Evolutionary conservation across 1,140 invertebrate genomes (phyloP), one percentile per base, ranked within the genome.

Genomic region (fruit fly (Drosophila melanogaster)): DNA sequence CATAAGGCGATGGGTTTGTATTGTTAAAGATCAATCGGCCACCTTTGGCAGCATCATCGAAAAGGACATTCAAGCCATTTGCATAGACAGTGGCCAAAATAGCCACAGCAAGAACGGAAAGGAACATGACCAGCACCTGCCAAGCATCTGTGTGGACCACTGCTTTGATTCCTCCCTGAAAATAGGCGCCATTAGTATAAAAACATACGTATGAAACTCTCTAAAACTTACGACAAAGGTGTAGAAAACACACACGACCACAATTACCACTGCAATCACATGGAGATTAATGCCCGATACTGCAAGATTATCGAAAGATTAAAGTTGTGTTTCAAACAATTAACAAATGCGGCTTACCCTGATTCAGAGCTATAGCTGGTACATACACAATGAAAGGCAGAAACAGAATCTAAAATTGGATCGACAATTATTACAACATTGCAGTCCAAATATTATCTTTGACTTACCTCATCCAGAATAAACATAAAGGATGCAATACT

Each of bases 381-480:
- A 98, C 97, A 92, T 97, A 98, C 1, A 98, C 94, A 22, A 98
- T 96, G 75, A 98, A 96, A 5, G 97, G 96, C 91, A 98, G 94
- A 92, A 98, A 98, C 64, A 98, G 93, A 46, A 97, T 94, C 96
- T 98, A 92, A 54, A 93, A 94, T 4, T n/a, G 24, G 17, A 8
- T n/a, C 30, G 26, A 35, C 11, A 2, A 19, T 19, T 12, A 41
- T 10, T 41, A 12, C 6, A 12, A 30, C 4, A 19, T 8, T 22
- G 10, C n/a, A 8, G 2, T n/a, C 7, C 30, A 2, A 15, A 0
- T 14, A 44, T 50, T 0, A 14, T 0, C 1, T 4, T 19, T 7
- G 2, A 64, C 90, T 94, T 92, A 95, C 95, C 93, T 95, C 94
- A 85, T 95, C 95, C 47, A 95, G 84, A 7, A 95, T 93, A 84